A percentile compares a stretch with the other conserved stretches of the same genome.
These are phyloP conservation scores for Blastobasis lacticolella DNA, from an alignment of 2,888 invertebrate genomes.

Conservation along the genomic window DNA sequence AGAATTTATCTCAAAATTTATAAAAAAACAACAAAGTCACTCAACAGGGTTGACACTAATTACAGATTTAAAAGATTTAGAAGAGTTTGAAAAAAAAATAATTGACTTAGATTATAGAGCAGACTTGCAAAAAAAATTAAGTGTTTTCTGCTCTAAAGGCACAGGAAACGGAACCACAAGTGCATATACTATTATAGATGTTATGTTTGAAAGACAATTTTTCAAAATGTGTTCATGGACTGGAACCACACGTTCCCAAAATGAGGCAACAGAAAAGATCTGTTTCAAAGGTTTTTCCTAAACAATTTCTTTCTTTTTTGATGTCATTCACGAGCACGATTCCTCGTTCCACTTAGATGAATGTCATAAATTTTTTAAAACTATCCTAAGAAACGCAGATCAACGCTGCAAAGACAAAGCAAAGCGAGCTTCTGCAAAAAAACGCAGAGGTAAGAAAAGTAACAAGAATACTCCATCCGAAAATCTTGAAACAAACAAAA, in stretches of 20 bases:
- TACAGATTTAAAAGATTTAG: background rate
- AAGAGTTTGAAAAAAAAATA: conserved; percentile 3
- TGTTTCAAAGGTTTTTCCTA: conserved; percentile 1
- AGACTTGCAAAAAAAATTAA: conserved; percentile 3
- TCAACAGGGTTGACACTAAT: conserved; percentile 1
- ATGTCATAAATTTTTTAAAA: background rate
- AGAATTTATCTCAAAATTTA: conserved; percentile 3
- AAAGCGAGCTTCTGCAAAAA: background rate
- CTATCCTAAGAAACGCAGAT: background rate
- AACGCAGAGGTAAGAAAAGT: background rate
- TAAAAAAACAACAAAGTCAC: conserved; percentile 1
- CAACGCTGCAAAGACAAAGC: background rate
- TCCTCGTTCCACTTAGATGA: background rate
- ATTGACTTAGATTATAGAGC: conserved; percentile 1
- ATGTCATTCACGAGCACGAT: conserved; percentile 3
- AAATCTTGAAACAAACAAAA: background rate
- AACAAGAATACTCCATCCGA: background rate
- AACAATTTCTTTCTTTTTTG: conserved; percentile 2
- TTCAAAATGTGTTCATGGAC: background rate
- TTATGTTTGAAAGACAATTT: background rate
- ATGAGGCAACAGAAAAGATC: conserved; percentile 3
- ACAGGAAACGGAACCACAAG: conserved; percentile 3
- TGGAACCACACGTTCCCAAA: background rate
- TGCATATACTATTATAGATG: conserved; percentile 1
- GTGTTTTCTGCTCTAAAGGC: conserved; percentile 2